These are phyloP conservation scores for Phalacrocorax pelagicus DNA, from an alignment of 2,113 vertebrate genomes.

Conservation along the genomic window DNA sequence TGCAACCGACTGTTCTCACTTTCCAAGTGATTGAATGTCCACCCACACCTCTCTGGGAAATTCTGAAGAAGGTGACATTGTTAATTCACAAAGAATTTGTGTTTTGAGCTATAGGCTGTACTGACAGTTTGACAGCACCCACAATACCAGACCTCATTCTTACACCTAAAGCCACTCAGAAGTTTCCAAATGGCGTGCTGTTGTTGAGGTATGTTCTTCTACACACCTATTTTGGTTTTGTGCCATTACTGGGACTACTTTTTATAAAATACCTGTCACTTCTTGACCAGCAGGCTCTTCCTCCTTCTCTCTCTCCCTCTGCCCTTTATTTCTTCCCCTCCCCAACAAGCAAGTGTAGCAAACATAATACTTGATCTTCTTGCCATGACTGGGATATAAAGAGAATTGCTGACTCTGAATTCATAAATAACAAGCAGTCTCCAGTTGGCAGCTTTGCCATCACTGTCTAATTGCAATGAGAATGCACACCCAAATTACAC, in stretches of 20 bases:
- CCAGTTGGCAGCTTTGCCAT: background rate
- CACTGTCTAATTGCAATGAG: background rate
- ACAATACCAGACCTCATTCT: background rate
- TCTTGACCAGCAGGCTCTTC: background rate
- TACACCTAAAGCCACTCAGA: background rate
- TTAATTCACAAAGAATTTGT: background rate
- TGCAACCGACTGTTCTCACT: background rate
- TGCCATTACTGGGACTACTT: background rate
- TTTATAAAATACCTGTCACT: background rate
- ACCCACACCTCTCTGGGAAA: conserved; percentile 7
- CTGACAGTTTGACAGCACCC: background rate
- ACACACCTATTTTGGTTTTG: background rate
- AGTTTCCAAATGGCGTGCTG: background rate
- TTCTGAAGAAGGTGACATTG: background rate
- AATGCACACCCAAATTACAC: background rate
- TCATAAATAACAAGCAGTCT: background rate
- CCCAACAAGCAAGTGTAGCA: background rate
- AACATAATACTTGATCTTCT: background rate
- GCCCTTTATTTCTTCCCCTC: background rate
- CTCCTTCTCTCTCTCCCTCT: background rate
- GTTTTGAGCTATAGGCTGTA: background rate
- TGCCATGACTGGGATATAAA: background rate
- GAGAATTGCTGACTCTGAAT: background rate
- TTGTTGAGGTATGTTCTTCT: background rate
- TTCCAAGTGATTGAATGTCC: conserved; percentile 17